Percentiles rank a stretch among this genome's conserved stretches.
phyloP scores from a whole-genome alignment of 64 coral and sea anemone species.

The Pachyseris speciosa region DNA sequence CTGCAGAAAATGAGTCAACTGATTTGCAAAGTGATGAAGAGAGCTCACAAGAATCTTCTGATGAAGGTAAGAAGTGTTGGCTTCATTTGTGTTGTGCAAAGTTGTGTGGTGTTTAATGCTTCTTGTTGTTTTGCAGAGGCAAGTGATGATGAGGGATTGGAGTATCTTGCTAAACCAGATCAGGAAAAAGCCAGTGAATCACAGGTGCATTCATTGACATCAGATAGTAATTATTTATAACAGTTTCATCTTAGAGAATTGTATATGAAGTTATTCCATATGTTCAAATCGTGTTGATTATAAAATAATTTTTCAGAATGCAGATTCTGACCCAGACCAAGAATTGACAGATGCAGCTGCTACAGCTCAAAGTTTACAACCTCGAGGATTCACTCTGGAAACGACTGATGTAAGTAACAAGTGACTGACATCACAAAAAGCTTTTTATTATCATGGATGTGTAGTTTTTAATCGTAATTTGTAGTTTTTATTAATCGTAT shows the following conservation, averaged over 20 bases:
- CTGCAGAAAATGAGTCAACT: constrained; percentile 80
- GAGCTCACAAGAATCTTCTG: constrained; percentile 80
- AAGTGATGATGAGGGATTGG: constrained; percentile 73
- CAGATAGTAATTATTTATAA: too few species aligned
- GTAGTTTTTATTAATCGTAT: too few species aligned
- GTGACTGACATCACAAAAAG: neutral
- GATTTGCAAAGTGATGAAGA: constrained; percentile 81
- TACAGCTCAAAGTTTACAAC: constrained; percentile 98
- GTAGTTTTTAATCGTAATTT: too few species aligned
- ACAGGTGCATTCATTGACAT: constrained; percentile 40
- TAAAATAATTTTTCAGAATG: constrained; percentile 6
- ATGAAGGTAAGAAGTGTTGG: constrained; percentile 61
- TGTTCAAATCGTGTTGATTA: neutral
- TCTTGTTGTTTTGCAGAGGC: constrained; percentile 71
- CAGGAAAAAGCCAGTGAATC: constrained; percentile 35
- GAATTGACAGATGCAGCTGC: constrained; percentile 94
- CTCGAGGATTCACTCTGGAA: constrained; percentile 94
- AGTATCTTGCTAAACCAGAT: constrained; percentile 79
- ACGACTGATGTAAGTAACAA: constrained; percentile 87
- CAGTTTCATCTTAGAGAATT: too few species aligned
- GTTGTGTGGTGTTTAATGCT: neutral
- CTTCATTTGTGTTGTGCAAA: neutral
- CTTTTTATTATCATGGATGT: too few species aligned
- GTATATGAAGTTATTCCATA: too few species aligned
- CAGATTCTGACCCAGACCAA: constrained; percentile 88